These are phyloP conservation scores for Melanotus villosus DNA, from an alignment of 2,888 invertebrate species.

Conservation along the genomic window DNA sequence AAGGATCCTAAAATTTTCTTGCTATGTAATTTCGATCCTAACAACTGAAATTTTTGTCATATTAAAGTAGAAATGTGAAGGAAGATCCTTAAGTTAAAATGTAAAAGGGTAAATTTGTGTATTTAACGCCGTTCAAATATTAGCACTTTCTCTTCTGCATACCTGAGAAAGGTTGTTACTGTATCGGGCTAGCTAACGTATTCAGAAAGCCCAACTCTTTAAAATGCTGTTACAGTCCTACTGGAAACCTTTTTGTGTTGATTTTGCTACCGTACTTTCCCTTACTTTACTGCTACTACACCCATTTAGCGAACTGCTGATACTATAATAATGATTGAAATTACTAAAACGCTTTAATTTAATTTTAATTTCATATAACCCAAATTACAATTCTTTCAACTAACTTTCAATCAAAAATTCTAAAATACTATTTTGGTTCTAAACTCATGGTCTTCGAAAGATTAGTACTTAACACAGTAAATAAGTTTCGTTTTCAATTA, in stretches of 20 bases:
- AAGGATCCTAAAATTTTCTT: too few species aligned
- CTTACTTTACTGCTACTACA: neutral
- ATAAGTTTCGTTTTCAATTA: conserved; percentile 5
- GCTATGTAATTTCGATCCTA: neutral
- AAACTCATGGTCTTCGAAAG: too few species aligned
- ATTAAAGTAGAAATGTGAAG: too few species aligned
- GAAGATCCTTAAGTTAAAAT: neutral
- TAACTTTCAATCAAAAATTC: too few species aligned
- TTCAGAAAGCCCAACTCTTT: neutral
- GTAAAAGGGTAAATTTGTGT: neutral
- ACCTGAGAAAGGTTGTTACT: too few species aligned
- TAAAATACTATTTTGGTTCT: too few species aligned
- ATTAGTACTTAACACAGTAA: too few species aligned
- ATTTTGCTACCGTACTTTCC: neutral
- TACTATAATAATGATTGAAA: too few species aligned
- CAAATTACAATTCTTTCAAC: too few species aligned
- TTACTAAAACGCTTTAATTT: too few species aligned
- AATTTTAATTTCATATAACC: too few species aligned
- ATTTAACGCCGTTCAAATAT: conserved; percentile 10
- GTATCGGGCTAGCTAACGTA: neutral
- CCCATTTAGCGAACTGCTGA: neutral
- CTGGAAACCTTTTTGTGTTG: conserved; percentile 6
- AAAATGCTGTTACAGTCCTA: neutral
- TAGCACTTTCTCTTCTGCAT: neutral
- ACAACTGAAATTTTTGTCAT: too few species aligned